Conservation (phyloP, 2,888 invertebrate species). For the Osedax frankpressi region DNA sequence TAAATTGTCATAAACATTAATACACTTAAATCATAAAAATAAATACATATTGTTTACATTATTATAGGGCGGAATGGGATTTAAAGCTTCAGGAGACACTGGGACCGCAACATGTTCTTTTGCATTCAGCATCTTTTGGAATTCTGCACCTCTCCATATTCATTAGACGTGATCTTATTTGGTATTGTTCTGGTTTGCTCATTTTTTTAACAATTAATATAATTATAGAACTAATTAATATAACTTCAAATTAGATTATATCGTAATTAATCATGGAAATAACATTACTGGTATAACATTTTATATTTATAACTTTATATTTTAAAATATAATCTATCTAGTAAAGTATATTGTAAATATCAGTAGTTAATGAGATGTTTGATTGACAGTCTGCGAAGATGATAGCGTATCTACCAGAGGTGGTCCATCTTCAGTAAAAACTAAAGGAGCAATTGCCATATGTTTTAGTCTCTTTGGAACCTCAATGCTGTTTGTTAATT, state of each 20-base stretch:
- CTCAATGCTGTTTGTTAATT: slow-evolving; percentile 82
- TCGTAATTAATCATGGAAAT: background rate
- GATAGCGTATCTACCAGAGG: slow-evolving; percentile 73
- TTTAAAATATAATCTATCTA: slow-evolving; percentile 12
- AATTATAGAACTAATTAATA: background rate
- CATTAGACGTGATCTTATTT: slow-evolving; percentile 77
- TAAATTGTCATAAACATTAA: too few species aligned
- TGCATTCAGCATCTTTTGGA: slow-evolving; percentile 72
- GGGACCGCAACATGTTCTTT: slow-evolving; percentile 79
- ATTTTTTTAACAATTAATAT: background rate
- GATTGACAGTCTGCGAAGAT: slow-evolving; percentile 72
- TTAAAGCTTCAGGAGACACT: slow-evolving; percentile 73
- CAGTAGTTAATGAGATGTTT: too few species aligned
- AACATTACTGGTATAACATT: too few species aligned
- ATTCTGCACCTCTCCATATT: slow-evolving; percentile 78
- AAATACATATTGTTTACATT: too few species aligned
- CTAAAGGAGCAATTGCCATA: slow-evolving; percentile 84
- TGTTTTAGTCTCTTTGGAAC: slow-evolving; percentile 86
- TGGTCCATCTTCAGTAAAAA: slow-evolving; percentile 64
- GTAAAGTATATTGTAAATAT: too few species aligned
- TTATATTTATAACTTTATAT: background rate
- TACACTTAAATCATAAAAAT: too few species aligned
- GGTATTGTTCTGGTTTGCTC: slow-evolving; percentile 73
- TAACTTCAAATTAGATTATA: background rate
- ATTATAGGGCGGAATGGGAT: slow-evolving; percentile 45